Evolutionary conservation across 2,888 invertebrate species (phyloP).

Genomic region (Parthenolecanium corni): DNA sequence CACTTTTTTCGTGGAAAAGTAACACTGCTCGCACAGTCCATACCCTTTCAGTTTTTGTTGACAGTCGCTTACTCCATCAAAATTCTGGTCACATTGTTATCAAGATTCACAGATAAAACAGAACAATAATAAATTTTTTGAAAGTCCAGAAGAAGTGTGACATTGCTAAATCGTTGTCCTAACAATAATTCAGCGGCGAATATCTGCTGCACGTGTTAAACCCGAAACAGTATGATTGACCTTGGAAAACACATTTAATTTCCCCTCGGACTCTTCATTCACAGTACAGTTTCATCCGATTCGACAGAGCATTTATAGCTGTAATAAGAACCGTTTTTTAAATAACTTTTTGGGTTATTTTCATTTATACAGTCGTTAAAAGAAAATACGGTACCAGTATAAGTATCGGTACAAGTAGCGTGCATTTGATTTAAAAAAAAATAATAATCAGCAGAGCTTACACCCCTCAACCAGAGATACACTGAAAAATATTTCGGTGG

Average conservation of each 20-base stretch:
- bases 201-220: constrained; percentile 21
- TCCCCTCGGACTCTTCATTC: neutral
- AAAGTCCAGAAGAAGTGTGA: neutral
- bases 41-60: too few species aligned
- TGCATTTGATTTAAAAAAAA: too few species aligned
- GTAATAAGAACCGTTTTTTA: neutral
- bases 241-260: constrained; percentile 10
- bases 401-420: too few species aligned
- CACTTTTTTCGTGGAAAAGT: too few species aligned
- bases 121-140: too few species aligned
- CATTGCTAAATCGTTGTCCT: constrained; percentile 3
- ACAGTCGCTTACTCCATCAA: too few species aligned
- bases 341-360: neutral
- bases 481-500: too few species aligned
- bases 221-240: constrained; percentile 6
- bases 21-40: too few species aligned
- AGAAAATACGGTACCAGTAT: neutral
- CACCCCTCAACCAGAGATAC: too few species aligned
- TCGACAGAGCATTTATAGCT: neutral
- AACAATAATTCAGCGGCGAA: constrained; percentile 2
- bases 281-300: neutral
- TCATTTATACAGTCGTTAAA: neutral
- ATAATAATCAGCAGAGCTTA: too few species aligned
- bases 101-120: too few species aligned
- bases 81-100: too few species aligned